These are phyloP conservation scores for Mixornis gularis DNA, from an alignment of 2,113 vertebrate genomes.

Conservation along the genomic window DNA sequence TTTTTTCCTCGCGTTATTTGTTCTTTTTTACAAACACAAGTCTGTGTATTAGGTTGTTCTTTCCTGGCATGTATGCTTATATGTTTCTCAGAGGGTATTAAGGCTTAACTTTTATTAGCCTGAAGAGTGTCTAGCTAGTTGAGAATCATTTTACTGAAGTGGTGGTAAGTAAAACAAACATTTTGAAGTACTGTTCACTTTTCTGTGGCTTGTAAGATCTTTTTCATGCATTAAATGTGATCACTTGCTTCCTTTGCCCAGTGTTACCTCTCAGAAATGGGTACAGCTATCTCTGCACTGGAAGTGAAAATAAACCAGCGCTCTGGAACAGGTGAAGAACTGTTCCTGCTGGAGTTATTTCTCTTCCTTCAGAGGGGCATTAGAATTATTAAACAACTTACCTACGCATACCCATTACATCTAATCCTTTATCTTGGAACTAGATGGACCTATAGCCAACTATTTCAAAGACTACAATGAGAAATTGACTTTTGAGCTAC, in stretches of 20 bases:
- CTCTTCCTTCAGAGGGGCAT: background rate
- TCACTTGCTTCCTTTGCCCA: background rate
- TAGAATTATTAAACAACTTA: background rate
- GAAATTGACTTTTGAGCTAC: background rate
- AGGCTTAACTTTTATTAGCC: background rate
- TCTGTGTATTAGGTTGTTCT: background rate
- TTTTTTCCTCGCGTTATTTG: background rate
- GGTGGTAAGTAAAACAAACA: background rate
- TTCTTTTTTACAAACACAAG: background rate
- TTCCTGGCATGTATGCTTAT: background rate
- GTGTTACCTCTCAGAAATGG: background rate
- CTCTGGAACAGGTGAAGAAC: background rate
- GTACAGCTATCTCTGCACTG: background rate
- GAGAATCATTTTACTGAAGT: background rate
- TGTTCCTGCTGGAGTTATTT: background rate
- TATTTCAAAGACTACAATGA: background rate
- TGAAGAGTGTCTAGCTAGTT: background rate
- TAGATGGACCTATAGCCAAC: background rate
- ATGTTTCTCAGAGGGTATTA: background rate
- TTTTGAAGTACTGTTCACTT: background rate
- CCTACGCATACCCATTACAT: background rate
- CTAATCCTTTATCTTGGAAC: background rate
- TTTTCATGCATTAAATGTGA: background rate
- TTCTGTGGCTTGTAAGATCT: background rate
- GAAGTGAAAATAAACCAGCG: background rate